A percentile compares a stretch with the other conserved stretches of the same genome.
Conservation (phyloP, 2,888 invertebrate species). For the Punctoribates punctum region DNA sequence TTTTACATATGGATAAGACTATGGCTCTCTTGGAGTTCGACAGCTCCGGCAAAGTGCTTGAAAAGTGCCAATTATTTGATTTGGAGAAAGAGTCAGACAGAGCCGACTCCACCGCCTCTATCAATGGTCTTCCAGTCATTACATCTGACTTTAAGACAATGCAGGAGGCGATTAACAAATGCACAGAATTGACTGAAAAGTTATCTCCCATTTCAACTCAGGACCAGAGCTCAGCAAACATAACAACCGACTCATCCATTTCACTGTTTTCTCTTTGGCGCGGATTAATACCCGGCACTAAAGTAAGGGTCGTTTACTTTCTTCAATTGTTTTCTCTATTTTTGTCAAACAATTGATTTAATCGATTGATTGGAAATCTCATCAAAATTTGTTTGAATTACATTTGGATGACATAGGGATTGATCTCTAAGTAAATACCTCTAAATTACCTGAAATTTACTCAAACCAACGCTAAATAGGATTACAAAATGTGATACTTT, state of each 20-base stretch:
- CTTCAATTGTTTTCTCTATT: not conserved
- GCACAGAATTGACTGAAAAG: slow-evolving; percentile 29
- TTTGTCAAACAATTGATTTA: no score
- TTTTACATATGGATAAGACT: slow-evolving; percentile 40
- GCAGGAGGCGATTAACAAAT: slow-evolving; percentile 36
- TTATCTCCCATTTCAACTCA: not conserved
- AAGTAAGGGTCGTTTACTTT: slow-evolving; percentile 9
- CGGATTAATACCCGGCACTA: slow-evolving; percentile 41
- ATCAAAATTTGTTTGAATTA: no score
- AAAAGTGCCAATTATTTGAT: slow-evolving; percentile 40
- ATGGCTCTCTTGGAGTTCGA: slow-evolving; percentile 39
- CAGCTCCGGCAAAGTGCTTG: slow-evolving; percentile 5
- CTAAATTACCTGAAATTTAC: no score
- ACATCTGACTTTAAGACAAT: slow-evolving; percentile 40
- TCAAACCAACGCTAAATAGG: no score
- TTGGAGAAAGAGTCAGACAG: slow-evolving; percentile 40
- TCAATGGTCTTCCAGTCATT: slow-evolving; percentile 23
- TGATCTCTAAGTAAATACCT: no score
- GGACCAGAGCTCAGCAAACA: not conserved
- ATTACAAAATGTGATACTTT: no score
- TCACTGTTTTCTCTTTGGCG: slow-evolving; percentile 34
- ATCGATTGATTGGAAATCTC: no score
- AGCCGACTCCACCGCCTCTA: not conserved
- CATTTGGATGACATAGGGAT: no score
- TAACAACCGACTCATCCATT: slow-evolving; percentile 7